A percentile compares a stretch with the other conserved stretches of the same genome.
phyloP scores from a whole-genome alignment of 2,888 invertebrate species.

The Patella caerulea region DNA sequence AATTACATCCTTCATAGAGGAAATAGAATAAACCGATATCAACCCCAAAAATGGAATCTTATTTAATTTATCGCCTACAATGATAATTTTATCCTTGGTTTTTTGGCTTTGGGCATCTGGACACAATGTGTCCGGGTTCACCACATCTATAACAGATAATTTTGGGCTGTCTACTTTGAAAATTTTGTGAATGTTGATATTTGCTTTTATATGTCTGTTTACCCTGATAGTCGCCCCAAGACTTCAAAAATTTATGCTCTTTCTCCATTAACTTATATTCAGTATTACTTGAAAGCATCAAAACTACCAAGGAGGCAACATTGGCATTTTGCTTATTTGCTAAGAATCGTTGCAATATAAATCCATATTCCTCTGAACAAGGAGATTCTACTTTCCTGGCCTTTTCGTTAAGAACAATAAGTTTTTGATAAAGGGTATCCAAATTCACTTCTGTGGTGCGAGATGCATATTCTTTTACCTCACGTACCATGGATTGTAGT shows the following conservation, averaged over 20 bases:
- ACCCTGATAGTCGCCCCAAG: background rate
- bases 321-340: background rate
- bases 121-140: background rate
- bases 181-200: no score
- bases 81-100: no score
- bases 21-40: no score
- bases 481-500: background rate
- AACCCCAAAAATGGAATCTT: no score
- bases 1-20: no score
- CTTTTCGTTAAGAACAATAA: no score
- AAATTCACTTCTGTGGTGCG: background rate
- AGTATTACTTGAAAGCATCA: background rate
- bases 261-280: no score
- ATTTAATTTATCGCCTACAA: no score
- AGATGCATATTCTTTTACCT: slow-evolving; percentile 7
- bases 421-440: background rate
- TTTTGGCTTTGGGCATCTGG: background rate
- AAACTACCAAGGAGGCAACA: background rate
- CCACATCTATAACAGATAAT: slow-evolving; percentile 2
- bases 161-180: background rate
- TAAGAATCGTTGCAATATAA: background rate
- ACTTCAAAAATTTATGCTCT: background rate
- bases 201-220: no score
- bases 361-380: background rate
- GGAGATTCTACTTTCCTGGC: no score